These are phyloP conservation scores for Leucoraja erinaceus DNA, from an alignment of 2,113 vertebrate species.

Conservation along the genomic window DNA sequence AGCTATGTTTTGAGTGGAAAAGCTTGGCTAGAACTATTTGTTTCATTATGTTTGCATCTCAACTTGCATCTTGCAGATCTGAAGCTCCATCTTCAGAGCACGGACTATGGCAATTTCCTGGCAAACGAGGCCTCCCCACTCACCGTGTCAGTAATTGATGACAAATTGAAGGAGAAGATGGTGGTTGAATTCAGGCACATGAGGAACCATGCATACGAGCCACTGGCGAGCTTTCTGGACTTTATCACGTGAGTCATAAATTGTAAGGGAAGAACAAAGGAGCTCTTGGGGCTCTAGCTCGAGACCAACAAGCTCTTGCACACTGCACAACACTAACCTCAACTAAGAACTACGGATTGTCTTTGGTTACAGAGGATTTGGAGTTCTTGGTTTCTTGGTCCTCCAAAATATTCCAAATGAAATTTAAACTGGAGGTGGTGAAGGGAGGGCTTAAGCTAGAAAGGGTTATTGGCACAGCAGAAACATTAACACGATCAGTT, in stretches of 20 bases:
- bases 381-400: too few relatives aligned
- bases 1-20: background rate
- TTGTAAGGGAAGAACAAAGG: background rate
- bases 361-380: too few relatives aligned
- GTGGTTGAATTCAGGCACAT: slow-evolving; percentile 96
- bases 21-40: background rate
- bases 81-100: slow-evolving; percentile 95
- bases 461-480: too few relatives aligned
- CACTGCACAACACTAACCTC: too few relatives aligned
- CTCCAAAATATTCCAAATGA: too few relatives aligned
- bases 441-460: too few relatives aligned
- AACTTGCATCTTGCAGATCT: slow-evolving; percentile 62
- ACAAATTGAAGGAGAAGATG: slow-evolving; percentile 99
- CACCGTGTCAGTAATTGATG: slow-evolving; percentile 89
- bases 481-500: too few relatives aligned
- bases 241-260: slow-evolving; percentile 79
- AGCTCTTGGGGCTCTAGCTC: background rate
- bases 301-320: too few relatives aligned
- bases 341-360: too few relatives aligned
- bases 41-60: background rate
- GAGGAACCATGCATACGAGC: slow-evolving; percentile 95
- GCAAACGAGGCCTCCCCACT: slow-evolving; percentile 91
- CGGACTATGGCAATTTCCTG: slow-evolving; percentile 94
- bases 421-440: too few relatives aligned
- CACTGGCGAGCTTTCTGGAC: slow-evolving; percentile 91